Evolutionary conservation across 2,797 vertebrate genomes (phyloP).

Genomic region (Tauraco hartlaubi): DNA sequence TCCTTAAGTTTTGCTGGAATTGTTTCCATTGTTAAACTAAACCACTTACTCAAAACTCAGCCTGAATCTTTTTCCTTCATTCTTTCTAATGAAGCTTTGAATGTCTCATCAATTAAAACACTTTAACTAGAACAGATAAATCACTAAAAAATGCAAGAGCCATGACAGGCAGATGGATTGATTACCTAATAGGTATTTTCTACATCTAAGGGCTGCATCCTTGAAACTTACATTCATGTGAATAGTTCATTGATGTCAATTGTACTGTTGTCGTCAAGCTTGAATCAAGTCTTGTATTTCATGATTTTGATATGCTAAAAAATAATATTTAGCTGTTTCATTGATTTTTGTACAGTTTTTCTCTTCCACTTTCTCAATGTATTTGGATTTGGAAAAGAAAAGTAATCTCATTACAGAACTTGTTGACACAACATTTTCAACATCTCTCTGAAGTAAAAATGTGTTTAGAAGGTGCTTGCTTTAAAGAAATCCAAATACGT

Average conservation of each 20-base stretch:
- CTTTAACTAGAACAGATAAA: conserved; percentile 34
- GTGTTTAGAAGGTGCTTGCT: background rate
- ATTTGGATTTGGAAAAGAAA: background rate
- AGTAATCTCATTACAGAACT: background rate
- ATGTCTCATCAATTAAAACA: conserved; percentile 39
- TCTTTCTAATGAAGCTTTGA: background rate
- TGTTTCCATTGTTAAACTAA: background rate
- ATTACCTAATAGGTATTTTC: conserved; percentile 22
- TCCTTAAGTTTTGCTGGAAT: background rate
- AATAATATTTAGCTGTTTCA: background rate
- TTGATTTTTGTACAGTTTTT: background rate
- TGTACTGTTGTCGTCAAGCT: background rate
- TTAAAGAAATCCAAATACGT: background rate
- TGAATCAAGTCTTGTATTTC: background rate
- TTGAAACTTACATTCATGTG: background rate
- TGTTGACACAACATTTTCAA: conserved; percentile 18
- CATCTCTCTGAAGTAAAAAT: conserved; percentile 22
- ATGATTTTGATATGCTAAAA: background rate
- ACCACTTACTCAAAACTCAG: background rate
- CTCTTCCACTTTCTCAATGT: background rate
- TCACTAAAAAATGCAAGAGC: conserved; percentile 29
- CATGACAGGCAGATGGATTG: background rate
- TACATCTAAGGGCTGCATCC: background rate
- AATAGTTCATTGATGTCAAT: background rate
- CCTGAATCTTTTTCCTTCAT: background rate